Base-by-base conservation (phyloP, 1,140 invertebrate genomes). In the Drosophila paulistorum region DNA sequence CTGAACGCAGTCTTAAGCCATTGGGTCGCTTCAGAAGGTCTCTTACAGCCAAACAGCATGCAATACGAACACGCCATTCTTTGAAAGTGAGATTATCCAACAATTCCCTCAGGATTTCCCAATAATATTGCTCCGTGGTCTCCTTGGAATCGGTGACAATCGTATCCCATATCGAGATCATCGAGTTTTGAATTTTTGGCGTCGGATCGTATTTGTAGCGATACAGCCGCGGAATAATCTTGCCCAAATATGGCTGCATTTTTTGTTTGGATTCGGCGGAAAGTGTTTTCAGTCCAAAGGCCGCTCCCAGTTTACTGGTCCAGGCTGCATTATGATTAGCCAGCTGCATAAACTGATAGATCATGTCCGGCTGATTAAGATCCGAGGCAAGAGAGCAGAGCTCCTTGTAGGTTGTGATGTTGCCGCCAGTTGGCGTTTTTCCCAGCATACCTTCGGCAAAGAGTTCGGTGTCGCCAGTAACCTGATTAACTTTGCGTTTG, bases 311-410 rank as follows among this genome's bases (percentile, higher is more conserved):
- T 93, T 97, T 97, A 1, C 97, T 98, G 82, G 97, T 98, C 98
- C 98, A 99, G 23, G 97, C 94, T 4, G 97, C 95, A 93, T 98
- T 98, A 85, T 98, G 96, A 93, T 98, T 98, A 4, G 97, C 97
- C 65, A 99, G 93, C 92, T 98, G 96, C 96, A 99, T 97, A 90
- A 99, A 99, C 92, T 97, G 97, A 92, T 99, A 99, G 69, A 98
- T 95, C 51, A 99, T 94, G 92, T 99, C 97, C 0, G 98, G 98
- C 90, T 98, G 96, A 90, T 98, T 98, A 37, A 99, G 93, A 93
- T 98, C 97, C 5, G 97, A 97, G 1, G 97, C 98, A 11, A 99
- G 93, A 0, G 97, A 96, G 93, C 97, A 99, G 3, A 99, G 94
- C 93, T 99, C 98, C 91, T 97, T 97, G 90, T 99, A 99, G 0